phyloP scores from a whole-genome alignment of 2,113 vertebrate species.

The Melospiza melodia region DNA sequence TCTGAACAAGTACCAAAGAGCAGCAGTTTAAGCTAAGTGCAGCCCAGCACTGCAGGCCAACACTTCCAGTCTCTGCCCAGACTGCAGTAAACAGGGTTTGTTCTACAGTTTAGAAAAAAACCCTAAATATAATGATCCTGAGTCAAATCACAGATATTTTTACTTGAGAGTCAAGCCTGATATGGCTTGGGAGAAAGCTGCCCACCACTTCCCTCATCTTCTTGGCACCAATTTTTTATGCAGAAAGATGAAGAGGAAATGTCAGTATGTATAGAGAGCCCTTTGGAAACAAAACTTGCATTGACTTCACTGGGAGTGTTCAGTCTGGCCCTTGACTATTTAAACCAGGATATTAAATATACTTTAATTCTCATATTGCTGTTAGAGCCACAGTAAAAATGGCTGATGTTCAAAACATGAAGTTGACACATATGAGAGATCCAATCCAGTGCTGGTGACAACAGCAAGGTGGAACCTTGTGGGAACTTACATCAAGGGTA shows the following conservation, averaged over 20 bases:
- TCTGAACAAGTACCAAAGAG: not conserved
- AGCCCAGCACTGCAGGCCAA: not conserved
- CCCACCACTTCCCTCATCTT: not conserved
- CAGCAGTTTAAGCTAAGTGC: not conserved
- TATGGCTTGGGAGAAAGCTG: not conserved
- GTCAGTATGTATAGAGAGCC: not conserved
- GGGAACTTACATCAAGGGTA: not conserved
- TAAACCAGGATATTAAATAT: not conserved
- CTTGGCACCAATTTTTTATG: not conserved
- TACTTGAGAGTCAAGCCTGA: not conserved
- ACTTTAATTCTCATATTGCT: not conserved
- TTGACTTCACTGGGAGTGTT: not conserved
- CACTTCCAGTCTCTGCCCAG: not conserved
- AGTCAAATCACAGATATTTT: not conserved
- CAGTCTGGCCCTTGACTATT: not conserved
- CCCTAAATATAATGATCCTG: not conserved
- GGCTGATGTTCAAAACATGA: not conserved
- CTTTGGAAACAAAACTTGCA: not conserved
- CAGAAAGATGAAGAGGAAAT: not conserved
- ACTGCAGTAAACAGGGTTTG: not conserved
- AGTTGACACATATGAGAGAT: not conserved
- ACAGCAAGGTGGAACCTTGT: not conserved
- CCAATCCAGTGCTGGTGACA: not conserved
- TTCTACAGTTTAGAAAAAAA: not conserved
- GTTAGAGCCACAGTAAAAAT: not conserved